Base-by-base conservation (phyloP, 2,797 vertebrate genomes). In the Tenualosa ilisha region DNA sequence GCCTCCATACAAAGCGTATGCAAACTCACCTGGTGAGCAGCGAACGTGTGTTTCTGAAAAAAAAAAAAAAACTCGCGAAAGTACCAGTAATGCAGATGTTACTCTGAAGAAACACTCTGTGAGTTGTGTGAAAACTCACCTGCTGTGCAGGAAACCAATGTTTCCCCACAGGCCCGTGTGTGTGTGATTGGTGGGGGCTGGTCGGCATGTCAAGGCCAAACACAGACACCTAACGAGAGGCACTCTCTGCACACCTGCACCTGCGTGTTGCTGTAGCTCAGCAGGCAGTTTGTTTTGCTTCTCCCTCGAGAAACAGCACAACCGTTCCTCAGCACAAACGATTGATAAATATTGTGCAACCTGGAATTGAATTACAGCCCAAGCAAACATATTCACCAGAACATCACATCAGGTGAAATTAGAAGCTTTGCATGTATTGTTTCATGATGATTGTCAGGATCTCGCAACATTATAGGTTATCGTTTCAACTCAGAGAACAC, bases 1-100 rank as follows among this genome's bases (percentile, higher is more conserved):
- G 46, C 4, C 86, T 65, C 79, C 82, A 88, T 84, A 85, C 84
- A 91, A 90, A 89, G 54, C 3, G 65, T 83, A 91, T 89, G 88
- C 86, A 90, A 90, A 91, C 81, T 3, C 17, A 54, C n/a, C 22
- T 20, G 75, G 86, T 79, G 82, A 72, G 15, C 11, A 83, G 24
- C 22, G 85, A 43, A 43, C 68, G 1, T 75, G 68, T 75, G 68
- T 75, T 6, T 43, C 68, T 15, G 37, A 75, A 2, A 31, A 31
- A 31, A 31, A 31, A 31, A 31, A 31, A 31, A 31, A 31, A 31
- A 31, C 31, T 31, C 0, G 31, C 31, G 31, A 31, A 31, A 31
- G 46, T 46, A 7, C 46, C 46, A 4, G 46, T 31, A 46, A 46
- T 46, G 3, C 46, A 46, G 46, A 46, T 7, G 46, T 46, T 46